Evolutionary conservation across 2,888 invertebrate species (phyloP), one percentile per base, ranked within the genome.

Genomic region (Eurytoma adleriae): DNA sequence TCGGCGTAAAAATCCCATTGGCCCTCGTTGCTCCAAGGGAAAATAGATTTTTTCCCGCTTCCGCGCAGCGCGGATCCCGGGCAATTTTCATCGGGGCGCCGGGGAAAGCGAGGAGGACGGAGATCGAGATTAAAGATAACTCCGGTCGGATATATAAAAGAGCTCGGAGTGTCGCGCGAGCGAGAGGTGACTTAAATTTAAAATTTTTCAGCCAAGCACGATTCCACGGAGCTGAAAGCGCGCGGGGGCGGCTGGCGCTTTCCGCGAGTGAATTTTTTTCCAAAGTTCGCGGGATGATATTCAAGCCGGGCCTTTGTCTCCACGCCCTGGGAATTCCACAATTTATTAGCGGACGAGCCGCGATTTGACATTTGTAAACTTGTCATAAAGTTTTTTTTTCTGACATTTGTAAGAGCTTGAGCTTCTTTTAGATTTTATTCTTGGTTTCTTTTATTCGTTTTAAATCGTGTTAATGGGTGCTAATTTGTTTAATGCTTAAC

Each of bases 71-170:
- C 10, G 3, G 16, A 1, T n/a, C n/a, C n/a, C 54, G 54, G 1
- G 64, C 48, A 48, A 64, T 64, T 64, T 40, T 64, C 64, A 48
- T 48, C 27, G 27, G 27, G 10, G 13, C 13, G 18, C 50, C 27
- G 20, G n/a, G 13, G 54, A 50, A 7, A 24, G 24, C 12, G 27
- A 30, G 57, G n/a, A 30, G 20, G 20, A 48, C 13, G 64, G 16
- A 66, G 69, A 70, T 71, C 66, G 72, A 67, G 73, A 78, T 72
- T 73, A 69, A 54, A 72, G 78, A 66, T 66, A 72, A 59, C 7
- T 56, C n/a, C 30, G n/a, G 3, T 50, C 54, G 10, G 68, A 61
- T 57, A 10, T 40, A 68, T 50, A 68, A 68, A 59, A 52, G 59
- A 13, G 40, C 61, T 54, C 54, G 16, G 16, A 54, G n/a, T n/a